phyloP scores from a whole-genome alignment of 2,888 invertebrate species.

The Cephonodes hylas region DNA sequence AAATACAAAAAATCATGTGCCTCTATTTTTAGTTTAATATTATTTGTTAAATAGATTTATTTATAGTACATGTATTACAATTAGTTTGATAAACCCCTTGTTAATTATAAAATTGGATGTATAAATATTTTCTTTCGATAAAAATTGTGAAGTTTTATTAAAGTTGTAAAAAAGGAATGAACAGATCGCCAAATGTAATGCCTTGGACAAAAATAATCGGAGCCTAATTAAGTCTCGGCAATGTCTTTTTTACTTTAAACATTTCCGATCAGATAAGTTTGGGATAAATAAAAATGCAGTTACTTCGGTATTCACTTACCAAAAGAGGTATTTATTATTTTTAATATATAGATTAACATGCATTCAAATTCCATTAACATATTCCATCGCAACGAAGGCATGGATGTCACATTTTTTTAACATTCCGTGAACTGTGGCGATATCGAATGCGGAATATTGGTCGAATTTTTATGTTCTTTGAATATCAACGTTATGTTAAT shows the following conservation, averaged over 20 bases:
- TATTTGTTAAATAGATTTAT: not conserved
- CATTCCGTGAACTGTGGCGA: slow-evolving; percentile 6
- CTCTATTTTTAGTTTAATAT: not conserved
- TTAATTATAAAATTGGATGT: not conserved
- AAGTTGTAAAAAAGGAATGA: no score
- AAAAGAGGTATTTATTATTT: slow-evolving; percentile 78
- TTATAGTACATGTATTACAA: not conserved
- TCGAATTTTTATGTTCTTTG: slow-evolving; percentile 6
- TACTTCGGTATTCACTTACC: slow-evolving; percentile 66
- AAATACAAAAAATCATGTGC: slow-evolving; percentile 13
- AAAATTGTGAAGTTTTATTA: not conserved
- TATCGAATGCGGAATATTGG: slow-evolving; percentile 13
- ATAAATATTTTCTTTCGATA: not conserved
- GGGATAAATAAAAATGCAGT: slow-evolving; percentile 37
- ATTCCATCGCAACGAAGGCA: slow-evolving; percentile 64
- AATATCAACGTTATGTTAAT: slow-evolving; percentile 8
- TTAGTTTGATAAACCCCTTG: not conserved
- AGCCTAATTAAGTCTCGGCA: not conserved
- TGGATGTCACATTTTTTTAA: slow-evolving; percentile 48
- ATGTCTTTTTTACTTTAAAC: not conserved
- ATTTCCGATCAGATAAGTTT: not conserved
- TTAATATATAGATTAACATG: slow-evolving; percentile 78
- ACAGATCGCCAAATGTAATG: not conserved
- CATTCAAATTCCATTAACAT: slow-evolving; percentile 79
- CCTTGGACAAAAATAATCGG: not conserved